Percentiles rank a stretch among this genome's conserved stretches.
Evolutionary conservation across 2,888 invertebrate species (phyloP).

Genomic region (Cryptus viduatorius): DNA sequence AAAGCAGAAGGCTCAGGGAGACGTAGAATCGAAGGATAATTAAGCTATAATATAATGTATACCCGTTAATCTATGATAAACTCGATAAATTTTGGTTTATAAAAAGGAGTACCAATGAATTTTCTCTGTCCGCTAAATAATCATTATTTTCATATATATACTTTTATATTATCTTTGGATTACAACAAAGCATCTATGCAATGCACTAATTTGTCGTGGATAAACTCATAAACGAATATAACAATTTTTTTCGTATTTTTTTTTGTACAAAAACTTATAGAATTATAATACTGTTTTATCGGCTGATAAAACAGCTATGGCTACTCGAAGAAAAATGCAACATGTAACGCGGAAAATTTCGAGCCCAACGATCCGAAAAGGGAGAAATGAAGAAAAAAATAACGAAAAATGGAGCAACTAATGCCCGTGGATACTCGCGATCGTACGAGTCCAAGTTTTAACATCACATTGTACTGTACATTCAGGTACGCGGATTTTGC

Average conservation of each 20-base stretch:
- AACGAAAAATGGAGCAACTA: not conserved
- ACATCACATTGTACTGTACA: slow-evolving; percentile 68
- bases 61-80: slow-evolving; percentile 44
- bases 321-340: slow-evolving; percentile 13
- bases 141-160: slow-evolving; percentile 34
- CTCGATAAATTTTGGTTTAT: slow-evolving; percentile 28
- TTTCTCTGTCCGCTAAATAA: slow-evolving; percentile 22
- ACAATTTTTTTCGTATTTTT: slow-evolving; percentile 46
- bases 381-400: not conserved
- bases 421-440: not conserved
- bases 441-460: slow-evolving; percentile 42
- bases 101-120: slow-evolving; percentile 48
- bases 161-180: slow-evolving; percentile 65
- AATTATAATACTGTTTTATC: slow-evolving; percentile 60
- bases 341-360: not conserved
- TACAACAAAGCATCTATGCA: slow-evolving; percentile 62
- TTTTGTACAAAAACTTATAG: slow-evolving; percentile 72
- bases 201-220: slow-evolving; percentile 59
- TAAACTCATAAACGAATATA: slow-evolving; percentile 55
- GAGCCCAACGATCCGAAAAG: not conserved
- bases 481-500: slow-evolving; percentile 69
- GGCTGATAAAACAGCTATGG: slow-evolving; percentile 10
- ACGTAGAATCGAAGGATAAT: slow-evolving; percentile 73
- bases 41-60: slow-evolving; percentile 10
- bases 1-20: slow-evolving; percentile 86